These are phyloP conservation scores for Antechinus stuartii DNA, from an alignment of 2,113 vertebrate species.

Conservation along the genomic window DNA sequence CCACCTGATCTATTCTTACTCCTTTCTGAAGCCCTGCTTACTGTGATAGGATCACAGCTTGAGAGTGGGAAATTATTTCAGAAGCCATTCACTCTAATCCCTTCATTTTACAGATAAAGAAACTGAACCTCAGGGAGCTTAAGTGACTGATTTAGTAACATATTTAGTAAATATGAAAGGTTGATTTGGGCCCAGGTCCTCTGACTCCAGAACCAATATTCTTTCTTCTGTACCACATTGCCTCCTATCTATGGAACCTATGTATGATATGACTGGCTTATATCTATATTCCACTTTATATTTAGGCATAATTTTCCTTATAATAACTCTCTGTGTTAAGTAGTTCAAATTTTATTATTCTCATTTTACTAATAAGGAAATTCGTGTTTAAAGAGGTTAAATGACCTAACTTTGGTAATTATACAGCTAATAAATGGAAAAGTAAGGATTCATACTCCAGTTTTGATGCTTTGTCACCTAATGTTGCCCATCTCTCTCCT, in stretches of 20 bases:
- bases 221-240: background rate
- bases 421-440: background rate
- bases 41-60: background rate
- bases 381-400: background rate
- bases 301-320: background rate
- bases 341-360: background rate
- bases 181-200: background rate
- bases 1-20: background rate
- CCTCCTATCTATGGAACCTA: background rate
- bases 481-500: background rate
- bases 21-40: background rate
- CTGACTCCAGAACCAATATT: background rate
- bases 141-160: background rate
- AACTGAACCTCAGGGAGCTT: background rate
- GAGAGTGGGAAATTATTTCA: background rate
- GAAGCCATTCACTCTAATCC: background rate
- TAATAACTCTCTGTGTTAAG: background rate
- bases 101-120: background rate
- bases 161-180: background rate
- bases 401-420: background rate
- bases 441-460: background rate
- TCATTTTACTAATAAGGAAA: background rate
- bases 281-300: background rate
- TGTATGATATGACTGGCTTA: background rate
- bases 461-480: background rate